Base-by-base conservation (phyloP, 2,797 vertebrate species). In the Arnoldichthys spilopterus region DNA sequence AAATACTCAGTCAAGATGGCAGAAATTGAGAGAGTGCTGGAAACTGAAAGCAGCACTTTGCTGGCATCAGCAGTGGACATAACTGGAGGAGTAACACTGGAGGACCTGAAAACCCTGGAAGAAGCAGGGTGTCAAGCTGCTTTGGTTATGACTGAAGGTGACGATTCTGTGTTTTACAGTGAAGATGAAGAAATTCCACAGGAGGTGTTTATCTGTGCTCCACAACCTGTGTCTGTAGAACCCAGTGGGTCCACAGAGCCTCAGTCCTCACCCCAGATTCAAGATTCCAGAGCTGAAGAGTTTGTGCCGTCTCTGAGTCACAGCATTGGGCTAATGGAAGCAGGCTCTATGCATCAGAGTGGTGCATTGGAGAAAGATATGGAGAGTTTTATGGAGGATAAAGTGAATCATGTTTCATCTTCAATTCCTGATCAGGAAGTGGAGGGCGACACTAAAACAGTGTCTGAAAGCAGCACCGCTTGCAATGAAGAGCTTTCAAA, bases 161-260 rank as follows among this genome's bases (percentile, higher is more conserved):
- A 93, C 2, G 90, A 93, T 85, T 91, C 91, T 0, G 91, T 92
- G 34, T 92, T 94, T 81, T 92, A 92, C 86, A 67, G 30, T 5
- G 90, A 90, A 1, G 89, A 91, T 26, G 91, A 91, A 37, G 88
- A 89, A 64, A 40, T 69, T 66, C 72, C 77, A 1, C 76, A 68
- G 82, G 82, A 82, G n/a, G 24, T 2, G 6, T 20, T 43, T 1
- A 30, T 61, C 56, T 51, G 47, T 45, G 22, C 32, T 49, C 68
- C 73, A 5, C 0, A 15, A n/a, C 13, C 20, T 37, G 12, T 34
- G 30, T 28, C 12, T 64, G 40, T 51, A 26, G 78, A 20, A 56
- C 2, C 34, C 11, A 1, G 15, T 28, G 56, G 49, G 59, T 47
- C 34, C 4, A 45, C 28, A 24, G 30, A 72, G 37, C 47, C 32